Conservation (phyloP, 2,113 vertebrate genomes). For the Haplotaxodon microlepis region DNA sequence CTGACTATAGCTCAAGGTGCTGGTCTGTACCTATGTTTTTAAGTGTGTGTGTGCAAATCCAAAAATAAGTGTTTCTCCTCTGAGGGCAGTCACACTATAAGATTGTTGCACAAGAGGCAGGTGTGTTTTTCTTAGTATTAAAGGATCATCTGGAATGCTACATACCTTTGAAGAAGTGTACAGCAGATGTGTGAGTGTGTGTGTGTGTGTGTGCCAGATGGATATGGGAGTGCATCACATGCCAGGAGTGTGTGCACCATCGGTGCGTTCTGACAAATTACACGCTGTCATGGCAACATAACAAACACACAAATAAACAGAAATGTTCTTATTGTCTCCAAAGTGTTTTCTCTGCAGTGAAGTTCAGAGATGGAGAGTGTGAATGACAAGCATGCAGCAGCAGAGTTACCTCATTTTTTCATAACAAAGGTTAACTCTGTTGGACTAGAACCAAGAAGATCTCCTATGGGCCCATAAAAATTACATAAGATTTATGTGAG, state of each 20-base stretch:
- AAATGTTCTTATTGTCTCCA: not conserved
- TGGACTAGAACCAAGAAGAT: not conserved
- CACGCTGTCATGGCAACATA: conserved; percentile 6
- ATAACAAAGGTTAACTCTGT: not conserved
- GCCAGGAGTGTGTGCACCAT: not conserved
- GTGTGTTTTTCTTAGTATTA: not conserved
- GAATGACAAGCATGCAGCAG: not conserved
- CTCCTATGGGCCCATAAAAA: not conserved
- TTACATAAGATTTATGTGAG: not conserved
- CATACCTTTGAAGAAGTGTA: not conserved
- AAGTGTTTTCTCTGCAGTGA: not conserved
- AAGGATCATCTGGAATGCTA: not conserved
- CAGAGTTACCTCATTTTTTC: not conserved
- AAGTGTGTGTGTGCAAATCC: not conserved
- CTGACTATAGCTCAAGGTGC: not conserved
- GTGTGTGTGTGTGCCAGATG: not conserved
- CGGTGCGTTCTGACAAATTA: not conserved
- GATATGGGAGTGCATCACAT: not conserved
- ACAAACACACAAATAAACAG: conserved; percentile 18
- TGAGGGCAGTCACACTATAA: not conserved
- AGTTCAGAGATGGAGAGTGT: not conserved
- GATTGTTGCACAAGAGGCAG: not conserved
- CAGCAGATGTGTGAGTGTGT: not conserved
- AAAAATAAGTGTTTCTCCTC: conserved; percentile 8
- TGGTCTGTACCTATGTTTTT: not conserved